Evolutionary conservation across 1,140 invertebrate genomes (phyloP), one percentile per base, ranked within the genome.

Genomic region (Penaeus japonicus): DNA sequence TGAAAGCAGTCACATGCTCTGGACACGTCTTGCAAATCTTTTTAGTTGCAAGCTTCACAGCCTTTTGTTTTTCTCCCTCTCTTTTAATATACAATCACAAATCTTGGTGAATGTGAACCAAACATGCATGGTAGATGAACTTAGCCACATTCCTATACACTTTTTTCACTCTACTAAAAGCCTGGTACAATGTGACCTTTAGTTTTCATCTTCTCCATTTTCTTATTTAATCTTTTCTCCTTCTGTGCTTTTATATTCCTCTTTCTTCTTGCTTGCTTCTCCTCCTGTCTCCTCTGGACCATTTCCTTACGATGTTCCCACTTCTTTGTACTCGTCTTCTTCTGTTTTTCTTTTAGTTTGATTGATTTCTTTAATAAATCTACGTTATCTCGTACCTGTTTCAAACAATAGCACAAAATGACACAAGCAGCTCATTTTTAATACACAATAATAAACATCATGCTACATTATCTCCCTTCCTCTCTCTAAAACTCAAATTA

Each of bases 181-280:
- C 87, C 87, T 59, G 87, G 87, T n/a, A 88, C 87, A 47, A 84
- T 77, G 78, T 84, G 87, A 22, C 87, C 87, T 57, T 84, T 88
- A 20, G 77, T 62, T 59, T 88, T 83, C 87, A 88, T 84, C 62
- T 84, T 88, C 30, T 83, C 75, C 47, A 88, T 75, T 54, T 88
- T 88, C 53, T 78, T 88, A 30, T 39, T 59, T 20, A 77, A 1
- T 47, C 83, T 88, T 27, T 53, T 54, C 27, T 88, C 81, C 47
- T 78, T 88, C 27, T 81, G 80, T 47, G 32, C 30, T 30, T 57
- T 77, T 22, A 88, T 20, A n/a, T 88, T 88, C 59, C 83, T 83
- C 30, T 35, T 57, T 54, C 87, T 57, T 7, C 12, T 47, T 27
- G 35, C 77, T 27, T 84, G 79, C 20, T 83, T 88, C 5, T 84